phyloP scores from a whole-genome alignment of 1,140 invertebrate species.

The Drosophila suzukii region DNA sequence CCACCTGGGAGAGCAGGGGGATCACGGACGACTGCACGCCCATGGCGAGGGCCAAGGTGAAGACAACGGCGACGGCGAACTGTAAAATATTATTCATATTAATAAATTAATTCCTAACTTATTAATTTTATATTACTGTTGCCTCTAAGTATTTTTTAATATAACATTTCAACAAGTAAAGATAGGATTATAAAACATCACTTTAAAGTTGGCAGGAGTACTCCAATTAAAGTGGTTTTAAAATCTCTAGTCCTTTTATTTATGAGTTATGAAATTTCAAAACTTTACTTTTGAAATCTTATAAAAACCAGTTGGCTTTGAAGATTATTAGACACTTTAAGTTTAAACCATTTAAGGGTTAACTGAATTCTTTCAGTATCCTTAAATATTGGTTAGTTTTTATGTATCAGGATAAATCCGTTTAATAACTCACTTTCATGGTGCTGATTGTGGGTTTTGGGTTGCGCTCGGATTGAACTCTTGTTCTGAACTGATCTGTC shows the following conservation, averaged over 20 bases:
- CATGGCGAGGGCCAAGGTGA: conserved; percentile 82
- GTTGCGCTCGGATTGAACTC: conserved; percentile 71
- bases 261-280: no score
- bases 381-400: background rate
- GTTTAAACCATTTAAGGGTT: background rate
- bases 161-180: no score
- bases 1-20: conserved; percentile 67
- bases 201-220: no score
- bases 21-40: conserved; percentile 80
- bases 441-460: conserved; percentile 54
- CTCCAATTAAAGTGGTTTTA: no score
- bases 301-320: no score
- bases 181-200: no score
- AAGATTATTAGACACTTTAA: background rate
- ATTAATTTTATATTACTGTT: no score
- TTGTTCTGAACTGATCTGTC: conserved; percentile 78
- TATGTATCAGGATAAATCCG: background rate
- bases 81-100: conserved; percentile 4
- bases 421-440: conserved; percentile 69
- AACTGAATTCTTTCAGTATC: background rate
- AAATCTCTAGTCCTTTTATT: no score
- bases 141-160: no score
- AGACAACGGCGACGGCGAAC: conserved; percentile 73
- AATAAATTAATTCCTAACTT: no score
- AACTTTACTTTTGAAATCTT: no score